Evolutionary conservation across 2,888 invertebrate genomes (phyloP).

Genomic region (Apotomis turbidana): DNA sequence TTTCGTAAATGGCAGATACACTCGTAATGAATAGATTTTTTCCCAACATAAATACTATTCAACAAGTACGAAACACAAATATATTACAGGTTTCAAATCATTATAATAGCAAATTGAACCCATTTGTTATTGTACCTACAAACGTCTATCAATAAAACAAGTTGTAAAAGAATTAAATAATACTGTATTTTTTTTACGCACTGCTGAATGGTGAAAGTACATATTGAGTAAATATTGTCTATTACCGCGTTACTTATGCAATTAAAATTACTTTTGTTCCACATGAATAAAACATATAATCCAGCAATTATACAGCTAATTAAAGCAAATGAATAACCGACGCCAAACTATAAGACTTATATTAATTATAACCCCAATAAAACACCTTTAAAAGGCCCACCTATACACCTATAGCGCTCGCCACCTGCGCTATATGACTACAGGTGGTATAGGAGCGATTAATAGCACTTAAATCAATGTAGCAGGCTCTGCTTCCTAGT

Average conservation of each 20-base stretch:
- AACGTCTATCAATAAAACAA: no score
- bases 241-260: neutral
- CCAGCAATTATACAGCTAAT: conserved; percentile 26
- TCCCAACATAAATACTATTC: no score
- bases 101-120: no score
- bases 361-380: conserved; percentile 31
- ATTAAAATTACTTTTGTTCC: conserved; percentile 16
- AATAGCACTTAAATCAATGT: conserved; percentile 40
- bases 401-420: conserved; percentile 10
- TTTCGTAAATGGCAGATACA: no score
- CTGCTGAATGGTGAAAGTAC: neutral
- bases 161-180: no score
- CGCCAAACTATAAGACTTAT: conserved; percentile 12
- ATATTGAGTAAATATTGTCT: neutral
- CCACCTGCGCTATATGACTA: conserved; percentile 39
- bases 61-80: no score
- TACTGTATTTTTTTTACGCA: neutral
- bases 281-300: conserved; percentile 28
- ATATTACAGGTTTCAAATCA: no score
- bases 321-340: conserved; percentile 22
- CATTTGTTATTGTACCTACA: no score
- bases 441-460: conserved; percentile 32
- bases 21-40: no score
- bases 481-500: conserved; percentile 38
- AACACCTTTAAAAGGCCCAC: conserved; percentile 30